Base-by-base conservation (phyloP, 2,113 vertebrate genomes). In the Apeltes quadracus region DNA sequence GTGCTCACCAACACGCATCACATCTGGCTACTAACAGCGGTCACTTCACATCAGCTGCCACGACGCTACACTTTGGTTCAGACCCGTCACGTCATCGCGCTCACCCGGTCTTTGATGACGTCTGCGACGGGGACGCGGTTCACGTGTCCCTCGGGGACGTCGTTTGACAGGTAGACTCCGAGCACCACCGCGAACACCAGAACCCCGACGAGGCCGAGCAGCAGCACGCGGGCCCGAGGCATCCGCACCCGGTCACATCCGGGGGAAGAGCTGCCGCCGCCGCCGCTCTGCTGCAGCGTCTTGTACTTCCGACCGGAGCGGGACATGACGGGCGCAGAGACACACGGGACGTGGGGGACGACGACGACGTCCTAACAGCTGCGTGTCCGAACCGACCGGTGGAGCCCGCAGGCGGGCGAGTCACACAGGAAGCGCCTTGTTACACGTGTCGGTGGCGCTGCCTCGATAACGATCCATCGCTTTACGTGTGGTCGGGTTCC, bases 91-190 rank as follows among this genome's bases (percentile, higher is more conserved):
- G 34, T 22, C n/a, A 18, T 9, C 3, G 3, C 61, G 66, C 79
- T 87, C 81, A 94, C 94, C 90, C 89, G 81, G 69, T 94, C 92
- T 75, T 62, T 90, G 22, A 59, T 67, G 39, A 91, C 73, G n/a
- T 92, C 88, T 43, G 78, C 72, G 0, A 46, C 25, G 14, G 82
- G 86, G 23, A 73, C 12, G 9, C 56, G 85, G 64, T 57, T 62
- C 64, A 18, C 73, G 0, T 50, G 38, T 44, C 50, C 72, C 13
- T 46, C n/a, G 39, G 36, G 56, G 15, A 86, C 50, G 50, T 92
- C 87, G 44, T 78, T 88, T 51, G 88, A 91, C 86, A 94, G 69
- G 77, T 92, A 93, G 4, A 92, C 29, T 1, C 90, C 90, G 54
- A 94, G 75, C 14, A 91, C 63, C 74, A 92, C 63, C 2, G 91